Evolutionary conservation across 2,113 vertebrate genomes (phyloP).

Genomic region (Myiagra hebetior): DNA sequence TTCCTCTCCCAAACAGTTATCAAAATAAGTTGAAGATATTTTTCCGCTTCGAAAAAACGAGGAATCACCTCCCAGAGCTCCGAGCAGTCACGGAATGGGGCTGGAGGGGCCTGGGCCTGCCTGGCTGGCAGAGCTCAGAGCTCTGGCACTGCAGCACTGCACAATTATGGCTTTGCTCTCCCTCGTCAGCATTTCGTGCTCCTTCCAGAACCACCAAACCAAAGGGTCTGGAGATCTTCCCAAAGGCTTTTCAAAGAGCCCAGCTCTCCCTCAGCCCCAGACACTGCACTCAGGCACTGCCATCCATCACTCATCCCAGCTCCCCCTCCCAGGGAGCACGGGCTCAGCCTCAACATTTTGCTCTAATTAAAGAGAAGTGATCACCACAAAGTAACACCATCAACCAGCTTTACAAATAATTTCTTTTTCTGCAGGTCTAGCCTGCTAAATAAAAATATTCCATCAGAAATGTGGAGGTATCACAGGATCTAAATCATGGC

Average conservation of each 20-base stretch:
- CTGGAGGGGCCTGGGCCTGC: neutral
- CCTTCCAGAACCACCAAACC: conserved; percentile 47
- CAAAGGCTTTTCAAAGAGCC: conserved; percentile 14
- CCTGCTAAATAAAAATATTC: neutral
- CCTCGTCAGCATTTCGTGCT: conserved; percentile 47
- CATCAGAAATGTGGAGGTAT: neutral
- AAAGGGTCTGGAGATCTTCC: conserved; percentile 41
- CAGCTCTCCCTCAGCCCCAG: neutral
- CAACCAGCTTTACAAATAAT: neutral
- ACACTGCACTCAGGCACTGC: neutral
- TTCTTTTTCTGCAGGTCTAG: neutral
- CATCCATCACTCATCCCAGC: neutral
- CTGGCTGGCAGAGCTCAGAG: neutral
- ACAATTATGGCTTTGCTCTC: conserved; percentile 54
- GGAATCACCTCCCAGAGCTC: neutral
- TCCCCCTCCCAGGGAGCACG: neutral
- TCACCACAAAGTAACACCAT: neutral
- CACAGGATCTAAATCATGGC: neutral
- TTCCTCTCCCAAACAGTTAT: conserved; percentile 26
- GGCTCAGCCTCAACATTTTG: neutral
- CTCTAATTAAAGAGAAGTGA: neutral
- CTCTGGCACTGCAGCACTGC: conserved; percentile 18
- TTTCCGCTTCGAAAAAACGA: neutral
- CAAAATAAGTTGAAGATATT: neutral
- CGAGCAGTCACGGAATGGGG: neutral